A percentile compares a stretch with the other conserved stretches of the same genome.
These are phyloP conservation scores for Dusona sp. DNA, from an alignment of 2,888 invertebrate genomes.

Conservation along the genomic window DNA sequence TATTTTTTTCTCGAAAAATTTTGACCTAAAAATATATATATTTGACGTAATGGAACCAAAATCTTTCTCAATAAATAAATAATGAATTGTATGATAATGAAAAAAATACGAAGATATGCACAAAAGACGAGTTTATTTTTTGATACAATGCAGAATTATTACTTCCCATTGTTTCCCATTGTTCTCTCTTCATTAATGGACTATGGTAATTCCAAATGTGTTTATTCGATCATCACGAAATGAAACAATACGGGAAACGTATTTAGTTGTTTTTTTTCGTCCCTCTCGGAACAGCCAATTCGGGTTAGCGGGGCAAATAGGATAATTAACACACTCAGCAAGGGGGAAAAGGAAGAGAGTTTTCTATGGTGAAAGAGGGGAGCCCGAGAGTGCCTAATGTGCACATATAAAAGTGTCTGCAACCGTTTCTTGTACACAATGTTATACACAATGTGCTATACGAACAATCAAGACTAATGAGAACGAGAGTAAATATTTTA, in stretches of 20 bases:
- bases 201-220: neutral
- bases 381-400: too few relatives aligned
- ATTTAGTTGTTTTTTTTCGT: constrained; percentile 16
- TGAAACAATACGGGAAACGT: neutral
- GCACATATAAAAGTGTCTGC: constrained; percentile 25
- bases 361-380: too few relatives aligned
- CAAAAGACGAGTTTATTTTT: too few relatives aligned
- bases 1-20: too few relatives aligned
- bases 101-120: neutral
- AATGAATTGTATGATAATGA: too few relatives aligned
- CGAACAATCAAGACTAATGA: constrained; percentile 55
- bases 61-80: too few relatives aligned
- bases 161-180: too few relatives aligned
- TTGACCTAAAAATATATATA: too few relatives aligned
- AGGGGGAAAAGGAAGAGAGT: too few relatives aligned
- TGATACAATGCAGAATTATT: too few relatives aligned
- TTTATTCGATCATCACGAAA: constrained; percentile 36
- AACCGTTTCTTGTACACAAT: neutral
- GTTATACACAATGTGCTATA: constrained; percentile 23
- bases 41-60: too few relatives aligned
- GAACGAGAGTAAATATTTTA: constrained; percentile 51
- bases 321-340: constrained; percentile 35
- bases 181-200: too few relatives aligned
- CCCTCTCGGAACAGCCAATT: constrained; percentile 29
- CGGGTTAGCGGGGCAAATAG: constrained; percentile 46